Conservation (phyloP, 2,888 invertebrate genomes). For the Volucella bombylans region DNA sequence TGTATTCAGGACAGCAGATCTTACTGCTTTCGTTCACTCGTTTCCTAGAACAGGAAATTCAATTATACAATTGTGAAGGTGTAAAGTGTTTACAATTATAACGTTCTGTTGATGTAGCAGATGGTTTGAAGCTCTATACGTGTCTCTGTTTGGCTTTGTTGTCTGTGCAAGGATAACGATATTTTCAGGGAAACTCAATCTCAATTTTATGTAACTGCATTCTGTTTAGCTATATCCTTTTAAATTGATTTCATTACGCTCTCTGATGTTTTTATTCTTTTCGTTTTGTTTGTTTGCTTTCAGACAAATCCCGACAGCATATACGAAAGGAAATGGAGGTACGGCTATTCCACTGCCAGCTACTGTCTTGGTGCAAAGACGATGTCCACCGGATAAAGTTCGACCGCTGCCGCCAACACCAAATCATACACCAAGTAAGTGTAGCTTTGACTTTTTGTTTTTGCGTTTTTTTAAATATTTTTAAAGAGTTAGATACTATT, state of each 20-base stretch:
- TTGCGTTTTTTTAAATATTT: not conserved
- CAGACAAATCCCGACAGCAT: constrained; percentile 88
- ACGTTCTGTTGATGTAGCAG: constrained; percentile 25
- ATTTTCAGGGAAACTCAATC: constrained; percentile 28
- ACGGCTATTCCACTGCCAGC: constrained; percentile 92
- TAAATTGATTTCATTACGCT: constrained; percentile 18
- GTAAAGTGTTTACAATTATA: constrained; percentile 59
- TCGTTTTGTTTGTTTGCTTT: constrained; percentile 77
- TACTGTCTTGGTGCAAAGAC: constrained; percentile 88
- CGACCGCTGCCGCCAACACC: constrained; percentile 89
- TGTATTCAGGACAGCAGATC: constrained; percentile 42
- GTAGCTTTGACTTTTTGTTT: not conserved
- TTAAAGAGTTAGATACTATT: not conserved
- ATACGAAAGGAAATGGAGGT: constrained; percentile 84
- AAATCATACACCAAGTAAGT: constrained; percentile 83
- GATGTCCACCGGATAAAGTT: constrained; percentile 91
- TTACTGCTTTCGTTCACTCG: constrained; percentile 7
- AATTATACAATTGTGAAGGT: constrained; percentile 64
- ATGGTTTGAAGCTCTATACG: constrained; percentile 3
- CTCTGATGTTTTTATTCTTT: constrained; percentile 22
- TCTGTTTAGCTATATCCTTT: not conserved
- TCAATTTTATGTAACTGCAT: constrained; percentile 13
- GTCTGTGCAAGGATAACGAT: not conserved
- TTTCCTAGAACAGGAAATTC: constrained; percentile 41
- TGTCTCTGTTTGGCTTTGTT: constrained; percentile 25